These are phyloP conservation scores for Ormyrus thymus DNA, from an alignment of 2,888 invertebrate species.

Conservation along the genomic window DNA sequence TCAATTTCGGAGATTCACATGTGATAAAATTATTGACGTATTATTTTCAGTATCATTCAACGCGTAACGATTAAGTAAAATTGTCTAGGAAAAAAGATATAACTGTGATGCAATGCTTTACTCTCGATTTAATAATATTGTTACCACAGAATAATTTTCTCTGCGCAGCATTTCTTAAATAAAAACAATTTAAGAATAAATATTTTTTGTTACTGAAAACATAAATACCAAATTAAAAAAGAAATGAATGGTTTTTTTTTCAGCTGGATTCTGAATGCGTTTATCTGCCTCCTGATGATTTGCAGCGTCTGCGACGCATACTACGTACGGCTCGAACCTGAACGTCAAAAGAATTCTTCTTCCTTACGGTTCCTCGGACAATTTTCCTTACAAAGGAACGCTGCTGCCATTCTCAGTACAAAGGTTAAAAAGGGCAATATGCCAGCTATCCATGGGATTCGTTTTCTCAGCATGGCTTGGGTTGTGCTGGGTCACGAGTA, in stretches of 20 bases:
- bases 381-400: slow-evolving; percentile 5
- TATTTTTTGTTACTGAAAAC: slow-evolving; percentile 65
- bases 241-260: not conserved
- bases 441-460: slow-evolving; percentile 59
- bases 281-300: not conserved
- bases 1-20: no score
- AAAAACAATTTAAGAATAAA: not conserved
- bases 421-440: not conserved
- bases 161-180: no score
- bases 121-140: no score
- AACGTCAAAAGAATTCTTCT: not conserved
- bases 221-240: not conserved
- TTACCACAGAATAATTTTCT: no score
- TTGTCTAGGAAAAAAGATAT: no score
- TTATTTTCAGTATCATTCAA: no score
- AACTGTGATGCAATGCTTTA: no score
- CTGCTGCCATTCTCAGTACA: not conserved
- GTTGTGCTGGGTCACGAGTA: slow-evolving; percentile 74
- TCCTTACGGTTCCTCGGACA: not conserved
- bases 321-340: not conserved
- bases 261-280: not conserved
- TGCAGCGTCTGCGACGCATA: not conserved
- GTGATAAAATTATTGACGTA: no score
- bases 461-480: slow-evolving; percentile 74
- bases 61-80: no score